Evolutionary conservation across 1,140 invertebrate genomes (phyloP).

Genomic region (Cylas formicarius): DNA sequence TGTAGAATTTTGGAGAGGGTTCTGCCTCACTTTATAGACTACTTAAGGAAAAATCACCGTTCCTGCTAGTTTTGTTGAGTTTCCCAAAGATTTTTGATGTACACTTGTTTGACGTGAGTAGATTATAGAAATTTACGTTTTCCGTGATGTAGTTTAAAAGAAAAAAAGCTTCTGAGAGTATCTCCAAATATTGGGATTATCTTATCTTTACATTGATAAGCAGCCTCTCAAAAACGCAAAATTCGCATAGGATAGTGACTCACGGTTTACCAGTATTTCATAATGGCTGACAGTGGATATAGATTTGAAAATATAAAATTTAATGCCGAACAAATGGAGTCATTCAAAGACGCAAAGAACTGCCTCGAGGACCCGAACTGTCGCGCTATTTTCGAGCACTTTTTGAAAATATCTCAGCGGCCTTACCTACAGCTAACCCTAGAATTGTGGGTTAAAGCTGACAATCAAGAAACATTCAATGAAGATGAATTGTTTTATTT

Average conservation of each 20-base stretch:
- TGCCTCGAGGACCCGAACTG: constrained; percentile 16
- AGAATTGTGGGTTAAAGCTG: constrained; percentile 14
- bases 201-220: no score
- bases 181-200: no score
- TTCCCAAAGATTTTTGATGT: constrained; percentile 1
- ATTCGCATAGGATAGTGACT: no score
- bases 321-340: constrained; percentile 14
- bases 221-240: no score
- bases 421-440: constrained; percentile 8
- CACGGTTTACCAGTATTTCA: no score
- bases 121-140: no score
- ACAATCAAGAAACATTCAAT: constrained; percentile 11
- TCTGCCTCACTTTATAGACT: constrained; percentile 14
- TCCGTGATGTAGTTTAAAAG: not conserved
- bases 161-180: no score
- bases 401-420: constrained; percentile 4
- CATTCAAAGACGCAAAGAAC: constrained; percentile 17
- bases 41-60: constrained; percentile 15
- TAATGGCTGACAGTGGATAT: no score
- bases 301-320: no score
- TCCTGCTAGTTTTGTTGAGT: constrained; percentile 5
- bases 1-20: constrained; percentile 21
- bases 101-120: no score
- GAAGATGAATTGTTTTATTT: constrained; percentile 16
- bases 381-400: constrained; percentile 11